Conservation (phyloP, 2,797 vertebrate genomes). For the Threskiornis aethiopicus region DNA sequence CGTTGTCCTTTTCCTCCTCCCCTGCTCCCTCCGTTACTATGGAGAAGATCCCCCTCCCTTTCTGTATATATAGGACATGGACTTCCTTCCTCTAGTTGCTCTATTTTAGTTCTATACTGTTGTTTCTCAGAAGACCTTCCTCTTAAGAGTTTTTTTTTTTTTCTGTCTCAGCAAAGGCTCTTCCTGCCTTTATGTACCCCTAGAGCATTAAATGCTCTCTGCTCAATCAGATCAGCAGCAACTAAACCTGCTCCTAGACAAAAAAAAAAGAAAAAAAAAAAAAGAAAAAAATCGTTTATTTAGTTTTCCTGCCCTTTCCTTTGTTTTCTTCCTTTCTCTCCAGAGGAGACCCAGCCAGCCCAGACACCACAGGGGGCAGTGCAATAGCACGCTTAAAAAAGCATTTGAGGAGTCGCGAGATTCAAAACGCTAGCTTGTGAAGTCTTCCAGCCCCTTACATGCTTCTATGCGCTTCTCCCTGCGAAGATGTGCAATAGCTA, state of each 20-base stretch:
- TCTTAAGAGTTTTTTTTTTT: slow-evolving; percentile 18
- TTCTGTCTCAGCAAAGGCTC: neutral
- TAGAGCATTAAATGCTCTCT: neutral
- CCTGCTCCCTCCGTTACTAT: neutral
- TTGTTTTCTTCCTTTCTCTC: neutral
- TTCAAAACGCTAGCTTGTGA: neutral
- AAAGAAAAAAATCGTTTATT: neutral
- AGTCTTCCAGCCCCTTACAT: neutral
- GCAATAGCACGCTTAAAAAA: neutral
- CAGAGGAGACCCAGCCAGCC: neutral
- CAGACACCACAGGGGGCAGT: slow-evolving; percentile 23
- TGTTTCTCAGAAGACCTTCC: slow-evolving; percentile 46
- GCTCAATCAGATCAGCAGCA: neutral
- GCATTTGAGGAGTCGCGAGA: neutral
- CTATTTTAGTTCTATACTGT: slow-evolving; percentile 50
- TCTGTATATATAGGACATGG: slow-evolving; percentile 43
- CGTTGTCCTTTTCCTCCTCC: neutral
- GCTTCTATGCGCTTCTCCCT: neutral
- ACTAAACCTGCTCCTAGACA: neutral
- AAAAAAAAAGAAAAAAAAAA: neutral
- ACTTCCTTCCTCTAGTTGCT: slow-evolving; percentile 65
- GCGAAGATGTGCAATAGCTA: neutral
- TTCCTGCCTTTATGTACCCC: slow-evolving; percentile 42
- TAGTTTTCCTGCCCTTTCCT: neutral
- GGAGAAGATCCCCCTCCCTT: slow-evolving; percentile 28